These are phyloP conservation scores for Argentina silus DNA, from an alignment of 2,797 vertebrate species.

Conservation along the genomic window DNA sequence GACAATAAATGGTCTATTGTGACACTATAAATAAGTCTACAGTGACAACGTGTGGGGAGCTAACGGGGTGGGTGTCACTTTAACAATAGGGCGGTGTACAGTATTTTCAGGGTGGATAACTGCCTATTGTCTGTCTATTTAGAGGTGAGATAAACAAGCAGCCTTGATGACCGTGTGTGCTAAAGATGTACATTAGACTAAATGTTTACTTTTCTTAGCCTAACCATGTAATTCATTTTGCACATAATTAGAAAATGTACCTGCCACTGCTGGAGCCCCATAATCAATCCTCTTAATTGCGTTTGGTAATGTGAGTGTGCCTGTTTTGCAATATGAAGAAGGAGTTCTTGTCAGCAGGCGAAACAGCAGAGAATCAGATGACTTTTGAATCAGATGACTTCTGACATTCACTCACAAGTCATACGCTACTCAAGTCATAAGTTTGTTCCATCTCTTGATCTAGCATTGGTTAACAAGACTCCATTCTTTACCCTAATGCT, in stretches of 20 bases:
- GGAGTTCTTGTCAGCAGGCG: conserved; percentile 58
- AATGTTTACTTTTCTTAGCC: conserved; percentile 9
- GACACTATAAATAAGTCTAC: conserved; percentile 44
- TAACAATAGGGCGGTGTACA: conserved; percentile 36
- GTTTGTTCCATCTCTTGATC: conserved; percentile 32
- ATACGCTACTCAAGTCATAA: conserved; percentile 25
- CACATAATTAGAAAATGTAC: background rate
- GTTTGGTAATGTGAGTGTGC: conserved; percentile 34
- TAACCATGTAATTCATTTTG: background rate
- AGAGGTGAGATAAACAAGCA: background rate
- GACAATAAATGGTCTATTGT: conserved; percentile 63
- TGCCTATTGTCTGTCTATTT: conserved; percentile 11
- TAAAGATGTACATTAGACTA: conserved; percentile 15
- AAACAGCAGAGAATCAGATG: conserved; percentile 75
- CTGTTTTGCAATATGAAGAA: no score
- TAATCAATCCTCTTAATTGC: conserved; percentile 16
- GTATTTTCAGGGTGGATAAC: conserved; percentile 13
- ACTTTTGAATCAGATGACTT: conserved; percentile 68
- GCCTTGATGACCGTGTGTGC: conserved; percentile 13
- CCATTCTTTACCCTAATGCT: background rate
- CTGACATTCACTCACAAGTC: background rate
- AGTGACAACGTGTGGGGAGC: conserved; percentile 56
- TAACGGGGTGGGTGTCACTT: conserved; percentile 44
- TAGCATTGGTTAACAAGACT: conserved; percentile 22
- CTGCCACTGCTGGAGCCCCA: background rate